A percentile compares a stretch with the other conserved stretches of the same genome.
phyloP scores from a whole-genome alignment of 1,140 invertebrate species.

The Saxidomus purpurata region DNA sequence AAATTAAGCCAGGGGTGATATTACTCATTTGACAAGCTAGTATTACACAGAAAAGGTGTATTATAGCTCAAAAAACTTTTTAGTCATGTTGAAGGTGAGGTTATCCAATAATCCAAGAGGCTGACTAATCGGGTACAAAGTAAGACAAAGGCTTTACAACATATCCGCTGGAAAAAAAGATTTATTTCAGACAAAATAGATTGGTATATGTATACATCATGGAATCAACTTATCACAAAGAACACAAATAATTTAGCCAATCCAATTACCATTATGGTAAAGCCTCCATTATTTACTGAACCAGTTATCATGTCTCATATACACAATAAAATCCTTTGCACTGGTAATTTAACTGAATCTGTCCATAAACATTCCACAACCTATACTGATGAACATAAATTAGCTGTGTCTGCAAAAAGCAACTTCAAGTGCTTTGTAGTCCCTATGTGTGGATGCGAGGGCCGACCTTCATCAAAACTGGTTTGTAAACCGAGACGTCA shows the following conservation, averaged over 20 bases:
- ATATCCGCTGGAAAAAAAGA: conserved; percentile 14
- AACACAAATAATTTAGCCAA: conserved; percentile 44
- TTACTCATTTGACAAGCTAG: too few relatives aligned
- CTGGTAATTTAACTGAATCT: conserved; percentile 16
- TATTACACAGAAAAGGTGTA: too few relatives aligned
- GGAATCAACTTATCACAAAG: conserved; percentile 51
- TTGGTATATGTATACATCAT: conserved; percentile 57
- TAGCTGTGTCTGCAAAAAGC: too few relatives aligned
- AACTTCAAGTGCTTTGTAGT: too few relatives aligned
- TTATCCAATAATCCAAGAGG: too few relatives aligned
- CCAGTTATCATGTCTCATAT: neutral
- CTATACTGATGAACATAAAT: neutral
- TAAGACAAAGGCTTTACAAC: neutral
- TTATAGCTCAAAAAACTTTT: too few relatives aligned
- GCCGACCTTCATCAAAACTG: too few relatives aligned
- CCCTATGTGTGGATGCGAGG: too few relatives aligned
- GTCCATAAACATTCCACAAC: conserved; percentile 26
- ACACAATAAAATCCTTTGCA: neutral
- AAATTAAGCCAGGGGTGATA: too few relatives aligned
- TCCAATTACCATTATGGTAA: neutral
- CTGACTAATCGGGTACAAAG: too few relatives aligned
- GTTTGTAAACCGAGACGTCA: too few relatives aligned
- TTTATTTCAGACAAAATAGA: conserved; percentile 65
- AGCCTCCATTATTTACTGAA: neutral
- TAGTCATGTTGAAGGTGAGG: too few relatives aligned